These are phyloP conservation scores for Pedionomus torquatus DNA, from an alignment of 2,113 vertebrate genomes.

Conservation along the genomic window DNA sequence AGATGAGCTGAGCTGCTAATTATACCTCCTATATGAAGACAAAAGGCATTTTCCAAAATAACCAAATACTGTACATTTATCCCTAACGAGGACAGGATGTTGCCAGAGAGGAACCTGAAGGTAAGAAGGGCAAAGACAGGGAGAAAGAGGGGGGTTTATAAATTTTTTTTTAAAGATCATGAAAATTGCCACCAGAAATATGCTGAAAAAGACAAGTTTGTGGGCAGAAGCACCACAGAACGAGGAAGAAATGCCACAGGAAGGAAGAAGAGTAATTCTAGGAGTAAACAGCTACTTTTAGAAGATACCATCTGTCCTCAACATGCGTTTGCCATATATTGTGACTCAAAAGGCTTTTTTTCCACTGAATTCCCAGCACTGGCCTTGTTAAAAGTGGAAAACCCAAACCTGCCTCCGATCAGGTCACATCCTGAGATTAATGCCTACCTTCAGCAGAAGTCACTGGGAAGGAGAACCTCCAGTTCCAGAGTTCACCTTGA, in stretches of 20 bases:
- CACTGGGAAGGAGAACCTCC: neutral
- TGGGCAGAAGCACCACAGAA: constrained; percentile 44
- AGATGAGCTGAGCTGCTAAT: neutral
- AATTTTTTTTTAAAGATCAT: neutral
- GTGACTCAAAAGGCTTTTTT: constrained; percentile 19
- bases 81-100: neutral
- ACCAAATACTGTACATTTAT: neutral
- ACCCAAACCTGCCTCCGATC: neutral
- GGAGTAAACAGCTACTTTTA: constrained; percentile 67
- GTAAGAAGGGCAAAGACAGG: neutral
- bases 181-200: constrained; percentile 23
- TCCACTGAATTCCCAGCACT: neutral
- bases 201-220: constrained; percentile 47
- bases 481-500: neutral
- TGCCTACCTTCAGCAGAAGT: neutral
- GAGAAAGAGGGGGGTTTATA: too few species aligned
- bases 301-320: constrained; percentile 58
- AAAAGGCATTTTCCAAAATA: neutral
- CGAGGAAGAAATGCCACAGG: constrained; percentile 47
- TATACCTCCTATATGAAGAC: neutral
- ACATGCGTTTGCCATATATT: neutral
- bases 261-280: constrained; percentile 64
- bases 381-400: neutral
- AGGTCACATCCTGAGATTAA: neutral
- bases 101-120: neutral